Evolutionary conservation across 2,797 vertebrate genomes (phyloP), one percentile per base, ranked within the genome.

Genomic region (Natrix natrix): DNA sequence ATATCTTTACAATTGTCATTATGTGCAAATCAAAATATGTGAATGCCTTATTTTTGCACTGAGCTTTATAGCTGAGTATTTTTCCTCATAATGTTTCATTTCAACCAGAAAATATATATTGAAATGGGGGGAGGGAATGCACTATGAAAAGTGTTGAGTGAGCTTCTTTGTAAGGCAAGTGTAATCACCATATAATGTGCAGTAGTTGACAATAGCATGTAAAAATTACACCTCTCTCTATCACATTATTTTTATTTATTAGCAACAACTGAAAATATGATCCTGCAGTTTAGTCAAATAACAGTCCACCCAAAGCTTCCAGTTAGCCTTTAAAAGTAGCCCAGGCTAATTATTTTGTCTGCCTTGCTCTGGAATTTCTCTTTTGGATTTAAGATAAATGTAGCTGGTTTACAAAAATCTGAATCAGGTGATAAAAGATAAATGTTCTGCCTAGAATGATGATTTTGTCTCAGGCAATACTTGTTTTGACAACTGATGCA

Each of bases 351-450:
- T 92, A 95, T 95, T 96, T 66, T 43, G 8, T 93, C 20, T 94
- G 95, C 94, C 43, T 22, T 0, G 0, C 91, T 90, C 91, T 86
- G 90, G 87, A 94, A 88, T 95, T 95, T 87, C 93, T 28, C 90
- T 26, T 28, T 14, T 95, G 91, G 92, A 94, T 92, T 97, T 96
- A 95, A 91, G 91, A 93, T 95, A 91, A 83, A 89, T 93, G 94
- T 95, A 95, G 60, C 95, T 96, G 20, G 20, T 83, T 93, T 94
- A 94, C 97, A 93, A 96, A 94, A 95, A 96, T 91, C 37, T 94
- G 95, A 96, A 95, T 96, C 90, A 92, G 93, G 90, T 96, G 69
- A 83, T 43, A 11, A 83, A 83, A 83, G 37, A 48, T 48, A 83
- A 83, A 83, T 48, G 37, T 48, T 22, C 74, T 83, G 74, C 8